These are phyloP conservation scores for Dinomys branickii DNA, from an alignment of 2,113 vertebrate genomes.

Conservation along the genomic window DNA sequence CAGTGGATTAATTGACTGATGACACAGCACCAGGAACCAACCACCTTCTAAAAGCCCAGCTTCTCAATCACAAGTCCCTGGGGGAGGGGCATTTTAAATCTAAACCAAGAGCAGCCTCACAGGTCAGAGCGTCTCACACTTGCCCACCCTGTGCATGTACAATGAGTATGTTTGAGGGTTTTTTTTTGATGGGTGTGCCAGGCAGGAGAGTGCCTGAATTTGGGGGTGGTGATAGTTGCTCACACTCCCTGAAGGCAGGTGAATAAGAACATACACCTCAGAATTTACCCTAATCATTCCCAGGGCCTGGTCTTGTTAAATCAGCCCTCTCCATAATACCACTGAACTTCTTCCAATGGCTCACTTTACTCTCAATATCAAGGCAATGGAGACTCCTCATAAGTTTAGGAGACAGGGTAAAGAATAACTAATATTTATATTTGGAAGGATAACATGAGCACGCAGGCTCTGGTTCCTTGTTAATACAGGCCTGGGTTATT, in stretches of 20 bases:
- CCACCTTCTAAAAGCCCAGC: too few species aligned
- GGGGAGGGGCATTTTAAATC: neutral
- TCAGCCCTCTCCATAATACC: neutral
- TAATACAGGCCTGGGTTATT: conserved; percentile 60
- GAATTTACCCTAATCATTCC: neutral
- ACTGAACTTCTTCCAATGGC: neutral
- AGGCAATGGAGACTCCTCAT: neutral
- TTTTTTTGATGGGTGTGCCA: too few species aligned
- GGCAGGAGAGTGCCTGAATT: neutral
- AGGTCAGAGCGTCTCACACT: too few species aligned
- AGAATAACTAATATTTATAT: conserved; percentile 65
- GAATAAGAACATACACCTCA: neutral
- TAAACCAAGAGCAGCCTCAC: neutral
- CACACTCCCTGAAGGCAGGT: neutral
- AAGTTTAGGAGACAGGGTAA: conserved; percentile 10
- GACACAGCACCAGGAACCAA: neutral
- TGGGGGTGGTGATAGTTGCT: rapidly evolving
- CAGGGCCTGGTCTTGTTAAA: neutral
- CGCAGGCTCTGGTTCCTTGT: conserved; percentile 70
- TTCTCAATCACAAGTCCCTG: too few species aligned
- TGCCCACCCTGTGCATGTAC: neutral
- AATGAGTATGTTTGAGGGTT: neutral
- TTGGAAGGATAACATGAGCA: conserved; percentile 74
- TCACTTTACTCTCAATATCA: neutral
- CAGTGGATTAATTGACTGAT: neutral